These are phyloP conservation scores for Sparidentex hasta DNA, from an alignment of 2,797 vertebrate genomes.

Conservation along the genomic window DNA sequence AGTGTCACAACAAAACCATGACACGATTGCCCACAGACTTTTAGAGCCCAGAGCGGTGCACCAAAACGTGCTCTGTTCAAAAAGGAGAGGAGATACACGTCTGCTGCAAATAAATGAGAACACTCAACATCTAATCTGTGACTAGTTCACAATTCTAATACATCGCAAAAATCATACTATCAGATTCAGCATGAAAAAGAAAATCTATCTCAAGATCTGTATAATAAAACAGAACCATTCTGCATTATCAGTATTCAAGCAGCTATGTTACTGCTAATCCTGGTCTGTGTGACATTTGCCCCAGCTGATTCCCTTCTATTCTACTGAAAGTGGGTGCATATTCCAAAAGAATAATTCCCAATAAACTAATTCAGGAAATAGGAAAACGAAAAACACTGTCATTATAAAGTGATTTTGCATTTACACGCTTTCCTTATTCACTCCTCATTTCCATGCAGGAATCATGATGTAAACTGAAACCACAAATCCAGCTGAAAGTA, in stretches of 20 bases:
- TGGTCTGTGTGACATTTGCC: slow-evolving; percentile 6
- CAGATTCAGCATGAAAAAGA: neutral
- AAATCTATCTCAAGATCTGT: neutral
- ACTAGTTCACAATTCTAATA: slow-evolving; percentile 1
- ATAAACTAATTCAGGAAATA: slow-evolving; percentile 50
- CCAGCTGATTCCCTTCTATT: slow-evolving; percentile 21
- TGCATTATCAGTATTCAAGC: slow-evolving; percentile 17
- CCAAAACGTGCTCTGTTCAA: slow-evolving; percentile 33
- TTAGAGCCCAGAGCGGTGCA: slow-evolving; percentile 42
- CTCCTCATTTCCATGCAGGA: slow-evolving; percentile 65
- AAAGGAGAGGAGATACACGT: slow-evolving; percentile 14
- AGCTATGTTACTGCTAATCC: slow-evolving; percentile 1
- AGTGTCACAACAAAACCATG: slow-evolving; percentile 24
- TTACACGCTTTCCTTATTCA: slow-evolving; percentile 56
- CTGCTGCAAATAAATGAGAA: slow-evolving; percentile 26
- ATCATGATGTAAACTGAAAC: slow-evolving; percentile 64
- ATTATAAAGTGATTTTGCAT: slow-evolving; percentile 67
- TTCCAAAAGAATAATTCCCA: slow-evolving; percentile 16
- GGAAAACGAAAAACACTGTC: slow-evolving; percentile 46
- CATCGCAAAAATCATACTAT: neutral
- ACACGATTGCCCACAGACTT: slow-evolving; percentile 36
- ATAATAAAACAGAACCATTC: slow-evolving; percentile 20
- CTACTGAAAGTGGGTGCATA: slow-evolving; percentile 33
- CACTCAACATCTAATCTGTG: neutral
- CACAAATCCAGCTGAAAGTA: slow-evolving; percentile 72